Evolutionary conservation across 2,113 vertebrate genomes (phyloP), one percentile per base, ranked within the genome.

Genomic region (Psephotus haematonotus): DNA sequence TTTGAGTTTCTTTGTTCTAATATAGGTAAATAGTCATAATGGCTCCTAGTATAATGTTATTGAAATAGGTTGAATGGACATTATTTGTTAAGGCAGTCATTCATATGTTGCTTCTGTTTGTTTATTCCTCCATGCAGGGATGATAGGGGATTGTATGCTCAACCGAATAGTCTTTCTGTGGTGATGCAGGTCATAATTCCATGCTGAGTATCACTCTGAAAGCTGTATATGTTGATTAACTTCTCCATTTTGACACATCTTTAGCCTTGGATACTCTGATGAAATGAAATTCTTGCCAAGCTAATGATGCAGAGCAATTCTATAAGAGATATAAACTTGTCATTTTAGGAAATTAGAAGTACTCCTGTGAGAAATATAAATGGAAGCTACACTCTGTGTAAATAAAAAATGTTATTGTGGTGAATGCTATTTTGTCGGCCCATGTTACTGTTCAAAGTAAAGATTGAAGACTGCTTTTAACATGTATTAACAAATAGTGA

Each of bases 271-370:
- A 85, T 90, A 62, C 41, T n/a, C 67, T 67, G 52, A 60, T 88
- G 82, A 92, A 94, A 93, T 94, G 12, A 82, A 87, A 80, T 90
- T 93, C 92, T 88, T 92, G 76, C 59, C 86, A 76, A 90, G 79
- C 76, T 97, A 95, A 96, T 83, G 82, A 80, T 95, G 88, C 85
- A 86, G 37, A 94, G 79, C 88, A 80, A 86, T 97, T 92, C 70
- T 82, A 4, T 65, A 79, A 88, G 64, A 85, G 68, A 52, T 62
- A 71, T 92, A 82, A 90, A 92, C 75, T 85, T 90, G 90, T 89
- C 75, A 76, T 92, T 91, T 92, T 82, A 85, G 60, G 47, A 95
- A 91, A 90, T 94, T 29, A 88, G 70, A 71, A 95, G 65, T 82
- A 80, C 39, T 79, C 62, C 27, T 23, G 43, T 69, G 75, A 85